Conservation (phyloP, 1,140 invertebrate species). For the Brachionus rotundiformis region DNA sequence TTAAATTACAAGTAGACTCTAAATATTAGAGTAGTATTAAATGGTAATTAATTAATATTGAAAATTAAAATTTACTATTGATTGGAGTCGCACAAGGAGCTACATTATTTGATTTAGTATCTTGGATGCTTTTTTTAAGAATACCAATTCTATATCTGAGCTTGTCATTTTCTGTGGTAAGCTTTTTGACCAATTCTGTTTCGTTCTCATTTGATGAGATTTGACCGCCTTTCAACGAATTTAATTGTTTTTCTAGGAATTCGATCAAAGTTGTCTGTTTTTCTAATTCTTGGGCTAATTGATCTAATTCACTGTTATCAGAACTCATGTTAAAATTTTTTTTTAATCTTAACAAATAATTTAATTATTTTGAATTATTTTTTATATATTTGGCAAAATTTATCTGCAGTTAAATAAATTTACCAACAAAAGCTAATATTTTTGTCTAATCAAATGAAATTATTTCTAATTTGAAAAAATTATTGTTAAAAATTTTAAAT, state of each 20-base stretch:
- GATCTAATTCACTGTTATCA: conserved; percentile 11
- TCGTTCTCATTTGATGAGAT: neutral
- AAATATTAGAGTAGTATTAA: too few species aligned
- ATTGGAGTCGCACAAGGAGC: neutral
- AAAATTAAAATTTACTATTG: neutral
- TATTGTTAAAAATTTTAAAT: too few species aligned
- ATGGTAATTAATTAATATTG: too few species aligned
- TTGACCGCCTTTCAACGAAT: neutral
- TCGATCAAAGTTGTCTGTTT: conserved; percentile 27
- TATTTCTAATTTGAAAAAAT: too few species aligned
- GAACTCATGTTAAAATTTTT: neutral
- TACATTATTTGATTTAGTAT: neutral
- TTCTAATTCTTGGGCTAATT: neutral
- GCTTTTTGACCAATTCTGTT: neutral
- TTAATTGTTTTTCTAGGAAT: conserved; percentile 1
- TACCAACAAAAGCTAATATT: too few species aligned
- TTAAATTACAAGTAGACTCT: conserved; percentile 5
- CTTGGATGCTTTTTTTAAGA: neutral
- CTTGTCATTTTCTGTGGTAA: conserved; percentile 21
- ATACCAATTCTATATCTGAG: conserved; percentile 17
- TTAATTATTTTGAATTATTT: neutral
- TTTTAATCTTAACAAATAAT: neutral
- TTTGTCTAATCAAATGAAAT: too few species aligned
- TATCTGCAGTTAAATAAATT: neutral
- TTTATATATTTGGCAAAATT: neutral